These are phyloP conservation scores for Anarhynchus alexandrinus DNA, from an alignment of 2,113 vertebrate species.

Conservation along the genomic window DNA sequence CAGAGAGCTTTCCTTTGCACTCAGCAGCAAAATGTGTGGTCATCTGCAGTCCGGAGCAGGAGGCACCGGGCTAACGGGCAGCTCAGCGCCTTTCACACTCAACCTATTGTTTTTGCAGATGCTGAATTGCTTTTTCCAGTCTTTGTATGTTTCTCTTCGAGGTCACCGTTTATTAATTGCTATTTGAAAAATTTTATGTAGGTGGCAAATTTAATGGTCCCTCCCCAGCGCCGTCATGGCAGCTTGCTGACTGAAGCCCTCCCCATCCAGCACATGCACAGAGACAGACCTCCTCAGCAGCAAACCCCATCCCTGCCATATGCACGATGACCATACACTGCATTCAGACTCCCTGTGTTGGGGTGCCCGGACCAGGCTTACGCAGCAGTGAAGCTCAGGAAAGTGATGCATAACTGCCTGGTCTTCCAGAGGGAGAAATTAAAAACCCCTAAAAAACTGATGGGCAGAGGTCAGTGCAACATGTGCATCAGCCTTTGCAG, in stretches of 20 bases:
- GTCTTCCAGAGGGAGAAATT: not conserved
- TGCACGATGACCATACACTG: accelerated
- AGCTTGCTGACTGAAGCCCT: not conserved
- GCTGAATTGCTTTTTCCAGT: not conserved
- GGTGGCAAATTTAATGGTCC: not conserved
- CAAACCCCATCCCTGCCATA: not conserved
- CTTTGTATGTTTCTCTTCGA: not conserved
- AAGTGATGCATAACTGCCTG: not conserved
- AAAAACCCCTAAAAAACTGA: not conserved
- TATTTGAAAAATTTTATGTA: not conserved
- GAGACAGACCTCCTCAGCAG: not conserved
- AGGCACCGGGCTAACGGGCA: not conserved
- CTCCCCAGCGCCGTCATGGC: accelerated
- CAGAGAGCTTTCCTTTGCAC: not conserved
- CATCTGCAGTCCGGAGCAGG: not conserved
- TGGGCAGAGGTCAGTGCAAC: not conserved
- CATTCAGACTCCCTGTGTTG: not conserved
- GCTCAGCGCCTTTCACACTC: not conserved
- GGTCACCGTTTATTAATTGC: not conserved
- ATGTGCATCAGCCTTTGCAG: not conserved
- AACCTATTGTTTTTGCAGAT: not conserved
- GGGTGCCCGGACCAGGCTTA: not conserved
- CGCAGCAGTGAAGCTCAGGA: not conserved
- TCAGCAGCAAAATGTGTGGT: not conserved
- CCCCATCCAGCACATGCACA: not conserved